Percentiles rank a stretch among this genome's conserved stretches.
These are phyloP conservation scores for Ploceus nigricollis DNA, from an alignment of 2,113 vertebrate species.

Conservation along the genomic window DNA sequence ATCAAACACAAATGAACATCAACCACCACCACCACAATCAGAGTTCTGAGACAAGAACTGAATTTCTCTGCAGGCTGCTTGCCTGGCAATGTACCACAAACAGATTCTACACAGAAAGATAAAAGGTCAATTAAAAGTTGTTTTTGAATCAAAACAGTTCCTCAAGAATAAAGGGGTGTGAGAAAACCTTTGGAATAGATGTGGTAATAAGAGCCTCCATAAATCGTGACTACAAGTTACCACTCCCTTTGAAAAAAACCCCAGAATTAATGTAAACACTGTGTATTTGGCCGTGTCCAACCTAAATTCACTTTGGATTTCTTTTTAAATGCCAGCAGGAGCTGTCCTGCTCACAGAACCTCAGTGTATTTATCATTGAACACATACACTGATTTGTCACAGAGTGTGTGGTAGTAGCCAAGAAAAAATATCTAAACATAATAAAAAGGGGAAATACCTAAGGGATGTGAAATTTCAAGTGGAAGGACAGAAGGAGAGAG, in stretches of 20 bases:
- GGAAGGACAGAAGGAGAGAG: neutral
- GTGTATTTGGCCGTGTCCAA: neutral
- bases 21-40: neutral
- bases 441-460: neutral
- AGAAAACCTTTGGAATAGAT: slow-evolving; percentile 24
- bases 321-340: neutral
- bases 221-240: neutral
- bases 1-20: neutral
- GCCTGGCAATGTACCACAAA: neutral
- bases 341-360: neutral
- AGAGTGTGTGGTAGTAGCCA: neutral
- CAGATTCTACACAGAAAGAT: neutral
- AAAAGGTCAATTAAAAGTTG: slow-evolving; percentile 6
- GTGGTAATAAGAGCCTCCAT: neutral
- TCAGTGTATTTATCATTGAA: neutral
- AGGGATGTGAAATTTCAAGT: neutral
- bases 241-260: neutral
- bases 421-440: neutral
- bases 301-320: neutral
- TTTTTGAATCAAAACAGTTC: neutral
- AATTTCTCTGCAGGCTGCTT: neutral
- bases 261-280: neutral
- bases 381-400: neutral
- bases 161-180: slow-evolving; percentile 5
- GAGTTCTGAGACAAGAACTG: neutral